These are phyloP conservation scores for Herminia tarsipennalis DNA, from an alignment of 2,888 invertebrate species.

Conservation along the genomic window DNA sequence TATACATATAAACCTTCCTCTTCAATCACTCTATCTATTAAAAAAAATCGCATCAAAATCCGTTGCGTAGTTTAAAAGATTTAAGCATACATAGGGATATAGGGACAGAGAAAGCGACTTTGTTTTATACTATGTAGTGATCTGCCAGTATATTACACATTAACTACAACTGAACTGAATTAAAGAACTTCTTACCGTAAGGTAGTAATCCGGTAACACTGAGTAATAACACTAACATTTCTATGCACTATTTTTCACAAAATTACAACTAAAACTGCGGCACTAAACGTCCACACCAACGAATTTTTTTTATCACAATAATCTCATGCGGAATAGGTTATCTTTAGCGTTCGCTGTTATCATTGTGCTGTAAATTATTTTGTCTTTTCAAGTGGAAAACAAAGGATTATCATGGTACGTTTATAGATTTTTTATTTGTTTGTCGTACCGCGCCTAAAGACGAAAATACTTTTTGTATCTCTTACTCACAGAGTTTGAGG, in stretches of 20 bases:
- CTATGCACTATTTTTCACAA: slow-evolving; percentile 34
- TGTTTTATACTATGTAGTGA: too few species aligned
- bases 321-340: slow-evolving; percentile 60
- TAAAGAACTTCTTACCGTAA: slow-evolving; percentile 57
- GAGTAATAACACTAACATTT: slow-evolving; percentile 63
- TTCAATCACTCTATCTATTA: too few species aligned
- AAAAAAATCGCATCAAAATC: too few species aligned
- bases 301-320: slow-evolving; percentile 72
- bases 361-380: slow-evolving; percentile 71
- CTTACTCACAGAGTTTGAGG: slow-evolving; percentile 15
- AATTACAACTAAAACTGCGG: slow-evolving; percentile 50
- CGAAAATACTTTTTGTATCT: slow-evolving; percentile 52
- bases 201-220: slow-evolving; percentile 57
- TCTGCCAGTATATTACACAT: too few species aligned
- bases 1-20: too few species aligned
- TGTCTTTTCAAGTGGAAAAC: slow-evolving; percentile 60
- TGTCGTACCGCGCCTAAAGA: slow-evolving; percentile 33
- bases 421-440: slow-evolving; percentile 37
- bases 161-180: too few species aligned
- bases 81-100: too few species aligned
- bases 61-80: too few species aligned
- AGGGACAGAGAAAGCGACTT: too few species aligned
- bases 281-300: slow-evolving; percentile 48
- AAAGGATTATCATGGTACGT: slow-evolving; percentile 38
- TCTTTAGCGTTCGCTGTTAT: slow-evolving; percentile 64